Base-by-base conservation (phyloP, 2,113 vertebrate species). In the Atlantisia rogersi region DNA sequence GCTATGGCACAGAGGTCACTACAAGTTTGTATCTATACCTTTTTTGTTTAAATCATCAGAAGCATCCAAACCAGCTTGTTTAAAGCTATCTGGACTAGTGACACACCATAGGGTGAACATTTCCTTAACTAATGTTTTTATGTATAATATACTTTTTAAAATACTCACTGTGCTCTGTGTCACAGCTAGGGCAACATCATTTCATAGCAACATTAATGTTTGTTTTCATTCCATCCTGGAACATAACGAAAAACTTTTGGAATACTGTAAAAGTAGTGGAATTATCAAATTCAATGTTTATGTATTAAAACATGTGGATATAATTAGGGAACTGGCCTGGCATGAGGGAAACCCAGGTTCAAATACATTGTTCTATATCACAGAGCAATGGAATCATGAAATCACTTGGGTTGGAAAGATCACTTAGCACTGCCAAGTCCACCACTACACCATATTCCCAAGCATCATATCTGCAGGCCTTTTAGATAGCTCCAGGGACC, bases 251-350 rank as follows among this genome's bases (percentile, higher is more conserved):
- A 96, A 53, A 1, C 1, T 79, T 88, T 73, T 87, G 53, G 68
- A 95, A 58, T 39, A 46, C 20, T 62, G 21, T 18, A 88, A 31
- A 31, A 76, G 44, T 92, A 90, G 73, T 37, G n/a, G 79, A 94
- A 93, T 86, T 90, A 82, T 86, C 62, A 85, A 88, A 95, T 85
- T 85, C 82, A 87, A 15, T 87, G 65, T 85, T 89, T 91, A 82
- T 56, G 18, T 56, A 90, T 85, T 82, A 90, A 79, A 96, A 71
- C 69, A 82, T 69, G 52, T 90, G 84, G 62, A 79, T 91, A 5
- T 79, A 22, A 69, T 95, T 95, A 93, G 31, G 17, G 44, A 87
- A 75, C 39, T 64, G 26, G 37, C 46, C 20, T 46, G n/a, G 17
- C 32, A 53, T 7, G 4, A 29, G 55, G 17, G 21, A 95, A 87